phyloP scores from a whole-genome alignment of 2,113 vertebrate species.

The Menidia beryllina region DNA sequence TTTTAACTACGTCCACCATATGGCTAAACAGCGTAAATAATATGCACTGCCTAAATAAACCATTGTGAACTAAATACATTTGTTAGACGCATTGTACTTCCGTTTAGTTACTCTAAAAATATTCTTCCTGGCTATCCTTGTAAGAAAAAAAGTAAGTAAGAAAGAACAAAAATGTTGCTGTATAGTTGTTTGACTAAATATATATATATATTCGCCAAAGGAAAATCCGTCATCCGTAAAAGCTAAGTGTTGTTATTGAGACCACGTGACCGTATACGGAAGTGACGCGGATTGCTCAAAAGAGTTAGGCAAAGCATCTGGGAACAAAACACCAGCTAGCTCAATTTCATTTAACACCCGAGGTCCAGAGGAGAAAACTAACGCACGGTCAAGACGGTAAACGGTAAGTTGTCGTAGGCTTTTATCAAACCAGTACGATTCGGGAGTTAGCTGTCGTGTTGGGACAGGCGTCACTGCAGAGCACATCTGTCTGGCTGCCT shows the following conservation, averaged over 20 bases:
- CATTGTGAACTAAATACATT: not conserved
- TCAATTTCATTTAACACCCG: constrained; percentile 33
- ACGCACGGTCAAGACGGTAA: constrained; percentile 1
- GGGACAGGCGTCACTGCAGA: constrained; percentile 39
- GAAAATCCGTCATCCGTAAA: not conserved
- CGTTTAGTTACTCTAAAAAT: not conserved
- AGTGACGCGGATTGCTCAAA: constrained; percentile 78
- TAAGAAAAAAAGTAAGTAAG: not conserved
- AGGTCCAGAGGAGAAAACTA: constrained; percentile 21
- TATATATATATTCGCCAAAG: not conserved
- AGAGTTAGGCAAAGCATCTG: constrained; percentile 75
- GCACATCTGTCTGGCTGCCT: constrained; percentile 53
- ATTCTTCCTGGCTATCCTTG: not conserved
- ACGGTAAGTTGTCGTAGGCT: constrained; percentile 29
- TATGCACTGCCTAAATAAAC: not conserved
- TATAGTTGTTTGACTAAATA: not conserved
- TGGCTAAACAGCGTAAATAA: not conserved
- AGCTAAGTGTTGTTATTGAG: not conserved
- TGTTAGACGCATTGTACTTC: not conserved
- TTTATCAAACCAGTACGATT: not conserved
- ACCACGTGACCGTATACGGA: constrained; percentile 73
- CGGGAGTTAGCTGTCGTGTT: not conserved
- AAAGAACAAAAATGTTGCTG: not conserved
- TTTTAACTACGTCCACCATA: not conserved
- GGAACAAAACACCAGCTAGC: constrained; percentile 70